Conservation (phyloP, 2,113 vertebrate genomes). For the Gopherus flavomarginatus region DNA sequence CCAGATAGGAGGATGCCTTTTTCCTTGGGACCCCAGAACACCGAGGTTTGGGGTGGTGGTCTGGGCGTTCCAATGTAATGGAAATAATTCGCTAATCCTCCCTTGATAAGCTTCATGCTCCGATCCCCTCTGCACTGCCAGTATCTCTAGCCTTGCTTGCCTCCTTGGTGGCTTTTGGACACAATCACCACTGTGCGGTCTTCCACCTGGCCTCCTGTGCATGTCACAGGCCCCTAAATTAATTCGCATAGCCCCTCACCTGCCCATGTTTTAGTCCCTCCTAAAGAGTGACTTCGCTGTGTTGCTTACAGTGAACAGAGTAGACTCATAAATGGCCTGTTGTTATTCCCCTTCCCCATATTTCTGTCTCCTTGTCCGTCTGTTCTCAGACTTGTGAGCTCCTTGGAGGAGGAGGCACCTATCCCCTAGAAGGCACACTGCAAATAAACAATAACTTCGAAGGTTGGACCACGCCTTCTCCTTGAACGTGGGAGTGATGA, state of each 20-base stretch:
- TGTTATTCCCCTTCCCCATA: neutral
- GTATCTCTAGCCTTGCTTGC: neutral
- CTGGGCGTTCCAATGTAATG: neutral
- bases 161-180: neutral
- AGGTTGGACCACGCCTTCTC: neutral
- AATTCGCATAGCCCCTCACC: neutral
- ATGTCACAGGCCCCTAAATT: neutral
- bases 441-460: rapidly evolving
- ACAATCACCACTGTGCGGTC: neutral
- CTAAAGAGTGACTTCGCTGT: neutral
- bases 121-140: neutral
- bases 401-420: neutral
- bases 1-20: neutral
- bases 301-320: neutral
- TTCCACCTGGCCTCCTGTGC: neutral
- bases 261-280: neutral
- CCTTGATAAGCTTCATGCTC: neutral
- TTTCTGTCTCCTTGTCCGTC: neutral
- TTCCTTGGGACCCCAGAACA: neutral
- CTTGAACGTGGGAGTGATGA: neutral
- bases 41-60: neutral
- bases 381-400: neutral
- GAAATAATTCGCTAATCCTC: neutral
- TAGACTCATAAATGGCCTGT: neutral
- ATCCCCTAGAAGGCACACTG: neutral